Base-by-base conservation (phyloP, 2,113 vertebrate genomes). In the Megaptera novaeangliae region DNA sequence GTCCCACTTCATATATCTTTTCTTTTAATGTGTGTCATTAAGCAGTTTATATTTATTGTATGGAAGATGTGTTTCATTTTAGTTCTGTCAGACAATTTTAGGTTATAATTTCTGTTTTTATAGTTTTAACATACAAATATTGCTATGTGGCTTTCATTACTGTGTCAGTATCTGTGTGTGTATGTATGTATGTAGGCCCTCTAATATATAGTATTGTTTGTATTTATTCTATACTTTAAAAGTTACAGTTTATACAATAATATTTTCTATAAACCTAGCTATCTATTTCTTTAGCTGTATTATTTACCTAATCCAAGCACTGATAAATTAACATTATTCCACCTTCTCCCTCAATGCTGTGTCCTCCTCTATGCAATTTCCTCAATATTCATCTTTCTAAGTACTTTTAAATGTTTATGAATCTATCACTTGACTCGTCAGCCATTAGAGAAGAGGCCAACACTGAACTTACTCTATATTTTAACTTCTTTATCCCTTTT, bases 201-300 rank as follows among this genome's bases (percentile, higher is more conserved):
- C 8, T 27, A 68, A 52, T 23, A 52, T 27, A 71, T 10, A 49
- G 31, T 17, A 52, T 52, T 92, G 36, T 39, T 61, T 91, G 11
- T 57, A 57, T 71, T 91, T 69, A 77, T 80, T 64, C 10, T 94
- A 5, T 49, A 23, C 7, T 68, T 88, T 74, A 52, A 72, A 78
- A 41, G 52, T 88, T 49, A 75, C 14, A 66, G 25, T 49, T 88
- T 41, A 84, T 21, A 78, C 1, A 72, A 23, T 66, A 75, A 44
- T 78, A 68, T 46, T 21, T 36, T 29, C 34, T 64, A 83, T 63
- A 68, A 46, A 20, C 2, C 8, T 21, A 41, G 3, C 18, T 1
- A 23, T 83, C 7, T 36, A 14, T 80, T 80, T 78, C 17, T 64
- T 68, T 64, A 52, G 8, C 3, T n/a, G 39, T 84, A 34, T 49